These are phyloP conservation scores for Pristionchus fissidentatus DNA, from an alignment of 2,888 invertebrate genomes.

Conservation along the genomic window DNA sequence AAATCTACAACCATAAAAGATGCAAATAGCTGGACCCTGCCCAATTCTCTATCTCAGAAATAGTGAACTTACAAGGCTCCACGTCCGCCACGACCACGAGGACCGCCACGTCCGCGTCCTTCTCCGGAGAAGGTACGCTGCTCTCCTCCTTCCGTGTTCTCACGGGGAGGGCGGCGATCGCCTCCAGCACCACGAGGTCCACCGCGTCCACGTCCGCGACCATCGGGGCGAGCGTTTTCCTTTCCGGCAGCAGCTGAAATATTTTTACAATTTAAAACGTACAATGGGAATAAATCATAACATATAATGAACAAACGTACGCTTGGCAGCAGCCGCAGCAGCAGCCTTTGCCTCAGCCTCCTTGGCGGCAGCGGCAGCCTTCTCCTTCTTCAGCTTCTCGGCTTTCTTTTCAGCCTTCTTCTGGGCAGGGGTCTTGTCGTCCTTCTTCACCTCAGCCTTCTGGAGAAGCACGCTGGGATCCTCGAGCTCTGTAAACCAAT, in stretches of 20 bases:
- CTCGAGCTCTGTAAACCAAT: slow-evolving; percentile 61
- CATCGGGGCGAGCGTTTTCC: slow-evolving; percentile 57
- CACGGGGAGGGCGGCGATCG: slow-evolving; percentile 51
- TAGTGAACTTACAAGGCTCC: slow-evolving; percentile 45
- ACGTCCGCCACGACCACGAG: slow-evolving; percentile 62
- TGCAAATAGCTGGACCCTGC: slow-evolving; percentile 35
- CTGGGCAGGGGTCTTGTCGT: slow-evolving; percentile 60
- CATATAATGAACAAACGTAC: slow-evolving; percentile 70
- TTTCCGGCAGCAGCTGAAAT: slow-evolving; percentile 49
- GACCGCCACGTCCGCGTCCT: slow-evolving; percentile 52
- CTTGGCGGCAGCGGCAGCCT: slow-evolving; percentile 49
- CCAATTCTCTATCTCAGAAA: background rate
- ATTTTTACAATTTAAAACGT: background rate
- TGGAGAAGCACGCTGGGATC: slow-evolving; percentile 68
- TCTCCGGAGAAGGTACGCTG: slow-evolving; percentile 46
- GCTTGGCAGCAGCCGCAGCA: slow-evolving; percentile 42
- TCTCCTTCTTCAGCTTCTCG: slow-evolving; percentile 51
- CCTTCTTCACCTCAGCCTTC: slow-evolving; percentile 63
- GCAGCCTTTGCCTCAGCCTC: slow-evolving; percentile 52
- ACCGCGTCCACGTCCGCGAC: slow-evolving; percentile 66
- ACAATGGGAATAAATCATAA: background rate
- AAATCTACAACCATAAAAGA: slow-evolving; percentile 20
- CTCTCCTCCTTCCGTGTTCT: slow-evolving; percentile 45
- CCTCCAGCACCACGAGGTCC: slow-evolving; percentile 62
- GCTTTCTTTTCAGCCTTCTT: slow-evolving; percentile 50